phyloP scores from a whole-genome alignment of 2,113 vertebrate genomes.

The Desmodus rotundus region DNA sequence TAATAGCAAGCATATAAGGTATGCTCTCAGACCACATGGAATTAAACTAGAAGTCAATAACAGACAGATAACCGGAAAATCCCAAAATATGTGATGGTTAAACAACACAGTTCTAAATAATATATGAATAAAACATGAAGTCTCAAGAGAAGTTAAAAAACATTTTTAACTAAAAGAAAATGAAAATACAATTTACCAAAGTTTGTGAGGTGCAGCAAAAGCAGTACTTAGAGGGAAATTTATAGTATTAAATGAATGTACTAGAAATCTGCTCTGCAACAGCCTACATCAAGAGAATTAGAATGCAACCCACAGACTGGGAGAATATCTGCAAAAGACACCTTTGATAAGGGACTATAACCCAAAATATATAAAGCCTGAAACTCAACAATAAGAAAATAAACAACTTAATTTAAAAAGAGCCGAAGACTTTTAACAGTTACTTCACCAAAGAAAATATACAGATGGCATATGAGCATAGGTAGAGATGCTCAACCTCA shows the following conservation, averaged over 20 bases:
- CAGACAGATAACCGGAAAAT: constrained; percentile 7
- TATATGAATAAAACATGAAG: not conserved
- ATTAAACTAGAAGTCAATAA: not conserved
- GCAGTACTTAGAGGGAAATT: not conserved
- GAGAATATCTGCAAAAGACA: not conserved
- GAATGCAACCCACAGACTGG: not conserved
- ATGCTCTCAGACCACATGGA: not conserved
- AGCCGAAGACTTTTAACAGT: not conserved
- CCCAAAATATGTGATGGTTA: not conserved
- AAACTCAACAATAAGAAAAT: not conserved
- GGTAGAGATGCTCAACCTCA: not conserved
- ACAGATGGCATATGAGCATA: not conserved
- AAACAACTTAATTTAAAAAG: not conserved
- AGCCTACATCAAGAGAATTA: not conserved
- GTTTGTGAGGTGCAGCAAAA: not conserved
- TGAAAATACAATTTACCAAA: not conserved
- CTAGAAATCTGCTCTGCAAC: not conserved
- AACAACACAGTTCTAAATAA: not conserved
- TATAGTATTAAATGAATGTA: not conserved
- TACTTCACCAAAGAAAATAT: not conserved
- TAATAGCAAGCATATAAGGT: not conserved
- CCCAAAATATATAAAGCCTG: not conserved
- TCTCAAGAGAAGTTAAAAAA: not conserved
- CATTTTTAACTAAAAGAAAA: not conserved
- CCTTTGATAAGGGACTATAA: not conserved